Evolutionary conservation across 2,797 vertebrate species (phyloP), one percentile per base, ranked within the genome.

Genomic region (Paguma larvata): DNA sequence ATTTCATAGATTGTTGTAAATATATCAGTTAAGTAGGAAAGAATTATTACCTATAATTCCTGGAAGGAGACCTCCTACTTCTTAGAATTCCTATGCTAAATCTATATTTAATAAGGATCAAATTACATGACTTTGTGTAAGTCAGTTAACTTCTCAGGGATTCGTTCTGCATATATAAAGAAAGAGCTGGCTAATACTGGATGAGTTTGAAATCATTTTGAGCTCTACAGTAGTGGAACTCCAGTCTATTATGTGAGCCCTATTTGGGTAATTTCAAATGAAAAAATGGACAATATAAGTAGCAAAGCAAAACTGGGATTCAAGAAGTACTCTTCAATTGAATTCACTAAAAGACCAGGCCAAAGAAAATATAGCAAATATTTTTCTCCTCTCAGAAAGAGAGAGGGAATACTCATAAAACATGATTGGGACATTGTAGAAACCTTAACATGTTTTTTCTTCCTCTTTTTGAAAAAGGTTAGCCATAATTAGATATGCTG

Each of bases 31-130:
- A 92, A 8, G 9, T 46, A 62, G 14, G 72, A 90, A 73, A 65
- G 27, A 94, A 56, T 46, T 93, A 59, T 67, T 48, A 82, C 70
- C 65, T 94, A 59, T 70, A 83, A 75, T 75, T 1, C 4, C 46
- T 16, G 38, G 21, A 91, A 93, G 63, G 18, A 88, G 32, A 77
- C 51, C 32, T 67, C 80, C 14, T 80, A 77, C 41, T n/a, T 89
- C 63, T 88, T 72, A 59, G n/a, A 38, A 80, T 92, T 89, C 34
- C 85, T 72, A 72, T 51, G 18, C 53, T 77, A 92, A 94, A n/a
- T 80, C 53, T 75, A 25, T 89, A 77, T 56, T 87, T 27, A 70
- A 48, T 15, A 6, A 67, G 19, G 14, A 9, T 78, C 53, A 83
- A 96, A 67, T 85, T 85, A 51, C 53, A 9, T 67, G 82, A 59